Percentiles rank a stretch among this genome's conserved stretches.
phyloP scores from a whole-genome alignment of 2,888 invertebrate species.

The Clistopyga incitator region DNA sequence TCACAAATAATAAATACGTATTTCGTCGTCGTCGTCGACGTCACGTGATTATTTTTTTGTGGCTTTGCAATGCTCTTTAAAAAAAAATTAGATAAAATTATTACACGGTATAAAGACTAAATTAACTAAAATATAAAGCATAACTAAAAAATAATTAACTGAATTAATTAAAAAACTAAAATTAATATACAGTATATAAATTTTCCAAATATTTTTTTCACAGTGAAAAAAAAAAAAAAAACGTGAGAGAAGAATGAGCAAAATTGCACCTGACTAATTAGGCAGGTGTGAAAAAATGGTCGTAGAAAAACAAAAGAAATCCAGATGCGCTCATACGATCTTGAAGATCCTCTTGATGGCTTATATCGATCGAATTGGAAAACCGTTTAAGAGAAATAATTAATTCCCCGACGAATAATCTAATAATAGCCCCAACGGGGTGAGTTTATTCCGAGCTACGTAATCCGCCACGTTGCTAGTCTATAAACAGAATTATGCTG shows the following conservation, averaged over 20 bases:
- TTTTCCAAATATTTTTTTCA: no score
- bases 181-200: no score
- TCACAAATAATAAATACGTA: conserved; percentile 2
- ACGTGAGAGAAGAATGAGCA: no score
- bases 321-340: conserved; percentile 6
- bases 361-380: neutral
- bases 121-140: no score
- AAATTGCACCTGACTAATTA: conserved; percentile 32
- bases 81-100: no score
- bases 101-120: no score
- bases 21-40: neutral
- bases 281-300: conserved; percentile 5
- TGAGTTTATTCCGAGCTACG: conserved; percentile 2
- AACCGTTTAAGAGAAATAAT: conserved; percentile 28
- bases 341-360: conserved; percentile 35
- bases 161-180: no score
- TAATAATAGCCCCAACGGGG: conserved; percentile 50
- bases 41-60: no score
- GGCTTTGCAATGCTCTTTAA: no score
- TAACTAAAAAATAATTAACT: no score
- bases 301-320: neutral
- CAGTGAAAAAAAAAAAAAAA: conserved; percentile 2
- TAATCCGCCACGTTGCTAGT: conserved; percentile 9
- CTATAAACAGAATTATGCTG: conserved; percentile 22
- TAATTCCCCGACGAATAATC: conserved; percentile 51